A percentile compares a stretch with the other conserved stretches of the same genome.
phyloP scores from a whole-genome alignment of 1,140 invertebrate genomes.

The Penaeus japonicus region DNA sequence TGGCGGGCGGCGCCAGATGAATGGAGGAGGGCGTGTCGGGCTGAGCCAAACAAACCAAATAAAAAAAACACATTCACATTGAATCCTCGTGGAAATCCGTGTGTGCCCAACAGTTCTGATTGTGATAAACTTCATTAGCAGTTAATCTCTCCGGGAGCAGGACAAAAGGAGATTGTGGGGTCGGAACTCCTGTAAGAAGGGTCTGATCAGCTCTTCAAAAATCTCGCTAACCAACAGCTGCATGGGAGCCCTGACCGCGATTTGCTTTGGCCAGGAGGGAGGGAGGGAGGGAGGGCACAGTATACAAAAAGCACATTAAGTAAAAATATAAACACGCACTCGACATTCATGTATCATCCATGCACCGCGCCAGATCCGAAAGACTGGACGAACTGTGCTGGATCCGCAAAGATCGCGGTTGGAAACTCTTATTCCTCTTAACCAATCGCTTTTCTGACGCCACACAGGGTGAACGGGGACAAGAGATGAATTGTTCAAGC shows the following conservation, averaged over 20 bases:
- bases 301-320: not conserved
- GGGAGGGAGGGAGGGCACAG: not conserved
- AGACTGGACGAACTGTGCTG: too few relatives aligned
- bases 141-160: conserved; percentile 36
- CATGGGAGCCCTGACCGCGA: not conserved
- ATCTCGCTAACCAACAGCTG: conserved; percentile 9
- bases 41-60: conserved; percentile 37
- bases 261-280: not conserved
- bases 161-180: conserved; percentile 20
- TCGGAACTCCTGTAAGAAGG: conserved; percentile 6
- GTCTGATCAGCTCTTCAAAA: not conserved
- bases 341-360: too few relatives aligned
- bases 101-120: conserved; percentile 50
- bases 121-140: conserved; percentile 50
- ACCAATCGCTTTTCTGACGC: too few relatives aligned
- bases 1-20: conserved; percentile 33
- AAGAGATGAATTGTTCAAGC: too few relatives aligned
- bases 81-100: conserved; percentile 47
- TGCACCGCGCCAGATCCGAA: too few relatives aligned
- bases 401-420: too few relatives aligned
- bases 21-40: conserved; percentile 27
- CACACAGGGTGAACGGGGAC: too few relatives aligned
- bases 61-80: conserved; percentile 50
- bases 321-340: not conserved
- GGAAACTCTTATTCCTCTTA: too few relatives aligned